These are phyloP conservation scores for Eptesicus fuscus DNA, from an alignment of 2,113 vertebrate genomes.

Conservation along the genomic window DNA sequence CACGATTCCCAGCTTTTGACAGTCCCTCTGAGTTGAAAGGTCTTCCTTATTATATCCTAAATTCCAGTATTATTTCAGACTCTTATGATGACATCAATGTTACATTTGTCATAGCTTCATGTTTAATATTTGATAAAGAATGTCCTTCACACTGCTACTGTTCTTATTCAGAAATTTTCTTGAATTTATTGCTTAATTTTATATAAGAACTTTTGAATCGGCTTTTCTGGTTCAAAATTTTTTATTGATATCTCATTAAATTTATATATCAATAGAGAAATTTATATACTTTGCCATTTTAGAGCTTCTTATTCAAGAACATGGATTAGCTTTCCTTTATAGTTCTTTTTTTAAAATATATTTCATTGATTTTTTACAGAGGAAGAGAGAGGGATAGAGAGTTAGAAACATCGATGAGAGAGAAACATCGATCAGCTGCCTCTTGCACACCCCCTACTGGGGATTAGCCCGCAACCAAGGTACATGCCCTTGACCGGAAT, in stretches of 20 bases:
- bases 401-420: no score
- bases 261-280: neutral
- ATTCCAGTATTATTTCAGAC: neutral
- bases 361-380: no score
- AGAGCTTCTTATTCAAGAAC: neutral
- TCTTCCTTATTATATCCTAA: neutral
- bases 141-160: neutral
- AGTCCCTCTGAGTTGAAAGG: neutral
- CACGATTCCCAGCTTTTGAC: neutral
- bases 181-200: neutral
- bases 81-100: neutral
- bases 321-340: neutral
- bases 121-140: neutral
- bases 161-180: neutral
- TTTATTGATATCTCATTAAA: neutral
- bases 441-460: no score
- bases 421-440: no score
- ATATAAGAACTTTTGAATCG: neutral
- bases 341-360: no score
- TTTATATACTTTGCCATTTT: neutral
- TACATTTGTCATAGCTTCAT: neutral
- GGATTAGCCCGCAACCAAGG: no score
- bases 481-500: no score
- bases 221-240: neutral
- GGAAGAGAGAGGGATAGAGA: no score